Conservation (phyloP, 2,113 vertebrate genomes). For the Scortum barcoo region DNA sequence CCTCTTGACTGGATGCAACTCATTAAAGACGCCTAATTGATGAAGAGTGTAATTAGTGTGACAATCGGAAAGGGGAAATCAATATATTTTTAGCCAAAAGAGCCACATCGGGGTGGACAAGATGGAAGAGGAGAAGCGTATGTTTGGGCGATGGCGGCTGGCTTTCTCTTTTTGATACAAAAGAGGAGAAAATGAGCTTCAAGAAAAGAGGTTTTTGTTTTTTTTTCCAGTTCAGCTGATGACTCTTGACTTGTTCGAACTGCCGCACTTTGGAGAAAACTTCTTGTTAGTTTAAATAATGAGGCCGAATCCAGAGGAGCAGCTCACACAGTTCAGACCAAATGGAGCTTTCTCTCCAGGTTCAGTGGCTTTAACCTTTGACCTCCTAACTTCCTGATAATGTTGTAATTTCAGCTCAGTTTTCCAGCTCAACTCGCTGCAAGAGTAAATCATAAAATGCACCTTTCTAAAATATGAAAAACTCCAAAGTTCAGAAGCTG, state of each 20-base stretch:
- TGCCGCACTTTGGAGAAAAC: neutral
- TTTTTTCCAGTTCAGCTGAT: neutral
- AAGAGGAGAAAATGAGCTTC: slow-evolving; percentile 24
- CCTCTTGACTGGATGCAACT: slow-evolving; percentile 64
- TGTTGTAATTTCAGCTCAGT: neutral
- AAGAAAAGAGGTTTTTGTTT: neutral
- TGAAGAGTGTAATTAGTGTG: slow-evolving; percentile 72
- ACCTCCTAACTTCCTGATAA: neutral
- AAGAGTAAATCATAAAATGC: neutral
- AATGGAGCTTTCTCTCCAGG: neutral
- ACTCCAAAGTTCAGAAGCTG: neutral
- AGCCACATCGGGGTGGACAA: slow-evolving; percentile 28
- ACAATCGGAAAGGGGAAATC: slow-evolving; percentile 68
- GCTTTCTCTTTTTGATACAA: neutral
- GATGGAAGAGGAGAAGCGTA: slow-evolving; percentile 28
- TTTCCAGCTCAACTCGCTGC: neutral
- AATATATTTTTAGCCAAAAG: slow-evolving; percentile 61
- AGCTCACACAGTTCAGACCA: neutral
- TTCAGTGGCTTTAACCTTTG: neutral
- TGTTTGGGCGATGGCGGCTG: neutral
- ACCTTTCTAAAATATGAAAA: neutral
- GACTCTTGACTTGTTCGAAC: neutral
- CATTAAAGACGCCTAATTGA: slow-evolving; percentile 73
- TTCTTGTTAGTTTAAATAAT: neutral
- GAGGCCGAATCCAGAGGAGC: neutral